phyloP scores from a whole-genome alignment of 1,140 invertebrate genomes.

The Solen grandis region DNA sequence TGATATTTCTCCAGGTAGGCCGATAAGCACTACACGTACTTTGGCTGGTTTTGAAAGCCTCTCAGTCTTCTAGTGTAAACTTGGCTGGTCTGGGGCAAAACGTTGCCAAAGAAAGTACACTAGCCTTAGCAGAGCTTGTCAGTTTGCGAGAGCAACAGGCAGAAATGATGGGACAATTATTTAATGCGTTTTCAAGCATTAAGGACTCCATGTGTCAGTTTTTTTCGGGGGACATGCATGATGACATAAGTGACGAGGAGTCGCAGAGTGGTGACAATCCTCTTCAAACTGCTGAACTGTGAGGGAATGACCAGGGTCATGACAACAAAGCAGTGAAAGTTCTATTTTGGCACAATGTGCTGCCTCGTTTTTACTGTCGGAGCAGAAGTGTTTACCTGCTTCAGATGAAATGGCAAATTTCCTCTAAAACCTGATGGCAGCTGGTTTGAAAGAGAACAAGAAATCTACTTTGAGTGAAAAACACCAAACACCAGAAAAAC shows the following conservation, averaged over 20 bases:
- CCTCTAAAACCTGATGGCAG: slow-evolving; percentile 6
- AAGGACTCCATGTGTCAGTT: not conserved
- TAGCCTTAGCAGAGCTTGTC: not conserved
- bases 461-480: not conserved
- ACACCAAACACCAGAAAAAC: slow-evolving; percentile 20
- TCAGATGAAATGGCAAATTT: not conserved
- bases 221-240: not conserved
- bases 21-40: slow-evolving; percentile 5
- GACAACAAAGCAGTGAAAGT: too few species aligned
- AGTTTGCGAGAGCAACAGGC: not conserved
- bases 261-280: slow-evolving; percentile 2
- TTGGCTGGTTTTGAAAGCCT: too few species aligned
- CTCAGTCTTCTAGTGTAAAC: too few species aligned
- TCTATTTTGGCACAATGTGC: slow-evolving; percentile 17
- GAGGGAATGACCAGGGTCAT: not conserved
- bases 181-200: not conserved
- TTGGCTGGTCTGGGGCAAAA: too few species aligned
- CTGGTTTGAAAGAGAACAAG: not conserved
- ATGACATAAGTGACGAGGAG: not conserved
- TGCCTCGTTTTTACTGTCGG: not conserved
- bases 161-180: not conserved
- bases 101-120: too few species aligned
- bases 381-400: not conserved
- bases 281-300: slow-evolving; percentile 13
- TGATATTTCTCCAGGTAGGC: not conserved